phyloP scores from a whole-genome alignment of 1,140 invertebrate species.

The Dinoponera quadriceps region DNA sequence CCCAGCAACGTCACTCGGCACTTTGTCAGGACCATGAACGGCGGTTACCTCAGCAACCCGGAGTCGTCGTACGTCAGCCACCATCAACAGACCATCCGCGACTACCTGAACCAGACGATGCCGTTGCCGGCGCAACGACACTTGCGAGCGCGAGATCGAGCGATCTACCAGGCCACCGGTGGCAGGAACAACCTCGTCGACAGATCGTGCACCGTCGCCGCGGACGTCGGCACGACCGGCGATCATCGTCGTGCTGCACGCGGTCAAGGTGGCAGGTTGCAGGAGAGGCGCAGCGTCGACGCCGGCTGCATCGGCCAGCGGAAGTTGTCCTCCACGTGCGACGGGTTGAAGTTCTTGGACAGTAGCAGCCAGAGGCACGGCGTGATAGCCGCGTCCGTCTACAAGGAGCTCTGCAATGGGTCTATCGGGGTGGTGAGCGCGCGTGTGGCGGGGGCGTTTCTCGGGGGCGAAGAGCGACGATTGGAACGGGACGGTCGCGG shows the following conservation, averaged over 20 bases:
- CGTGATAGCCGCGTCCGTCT: constrained; percentile 79
- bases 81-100: constrained; percentile 74
- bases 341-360: constrained; percentile 60
- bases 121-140: constrained; percentile 48
- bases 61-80: constrained; percentile 36
- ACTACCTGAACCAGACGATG: constrained; percentile 79
- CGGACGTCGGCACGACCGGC: neutral
- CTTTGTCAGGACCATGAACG: constrained; percentile 55
- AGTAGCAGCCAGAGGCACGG: constrained; percentile 78
- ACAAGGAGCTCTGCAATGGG: constrained; percentile 78
- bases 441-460: neutral
- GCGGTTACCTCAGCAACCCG: constrained; percentile 2
- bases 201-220: neutral
- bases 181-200: neutral
- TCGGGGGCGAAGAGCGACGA: neutral
- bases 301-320: neutral
- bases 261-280: neutral
- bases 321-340: constrained; percentile 11
- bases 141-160: neutral
- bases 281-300: constrained; percentile 18
- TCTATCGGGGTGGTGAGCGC: constrained; percentile 74
- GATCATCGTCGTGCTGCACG: neutral
- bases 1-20: constrained; percentile 71
- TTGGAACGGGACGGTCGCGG: neutral
- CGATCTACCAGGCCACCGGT: neutral